These are phyloP conservation scores for Biston stratarius DNA, from an alignment of 2,888 invertebrate species.

Conservation along the genomic window DNA sequence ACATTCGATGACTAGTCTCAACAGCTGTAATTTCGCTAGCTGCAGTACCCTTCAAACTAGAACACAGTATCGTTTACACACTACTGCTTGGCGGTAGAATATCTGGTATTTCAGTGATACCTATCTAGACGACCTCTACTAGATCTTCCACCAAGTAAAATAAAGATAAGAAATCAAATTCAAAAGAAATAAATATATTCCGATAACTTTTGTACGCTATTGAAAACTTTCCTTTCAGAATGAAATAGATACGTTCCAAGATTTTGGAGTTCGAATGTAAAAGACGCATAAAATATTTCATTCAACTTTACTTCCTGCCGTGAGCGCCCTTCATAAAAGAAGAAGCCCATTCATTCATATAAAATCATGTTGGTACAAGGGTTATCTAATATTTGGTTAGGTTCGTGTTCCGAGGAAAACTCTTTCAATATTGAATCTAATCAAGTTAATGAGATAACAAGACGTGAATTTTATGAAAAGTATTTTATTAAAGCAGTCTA, in stretches of 20 bases:
- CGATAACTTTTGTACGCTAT: too few relatives aligned
- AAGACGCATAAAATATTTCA: slow-evolving; percentile 27
- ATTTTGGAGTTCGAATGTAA: slow-evolving; percentile 17
- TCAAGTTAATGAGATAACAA: slow-evolving; percentile 22
- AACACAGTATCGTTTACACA: too few relatives aligned
- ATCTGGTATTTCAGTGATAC: too few relatives aligned
- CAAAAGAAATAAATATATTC: too few relatives aligned
- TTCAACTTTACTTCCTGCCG: slow-evolving; percentile 16
- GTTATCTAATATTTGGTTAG: slow-evolving; percentile 32
- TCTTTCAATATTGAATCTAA: slow-evolving; percentile 19
- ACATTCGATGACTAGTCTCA: too few relatives aligned
- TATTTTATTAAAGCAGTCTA: slow-evolving; percentile 2
- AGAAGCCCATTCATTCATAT: slow-evolving; percentile 27
- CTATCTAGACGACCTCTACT: too few relatives aligned
- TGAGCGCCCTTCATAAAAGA: slow-evolving; percentile 25
- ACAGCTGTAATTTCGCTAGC: too few relatives aligned
- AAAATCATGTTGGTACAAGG: slow-evolving; percentile 23
- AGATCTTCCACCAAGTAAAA: too few relatives aligned
- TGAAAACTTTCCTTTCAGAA: background rate
- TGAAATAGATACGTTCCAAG: slow-evolving; percentile 2
- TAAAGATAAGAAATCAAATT: too few relatives aligned
- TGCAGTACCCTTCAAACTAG: too few relatives aligned
- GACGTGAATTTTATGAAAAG: background rate
- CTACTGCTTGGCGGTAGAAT: too few relatives aligned
- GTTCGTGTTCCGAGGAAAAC: slow-evolving; percentile 19